Evolutionary conservation across 2,113 vertebrate species (phyloP), one percentile per base, ranked within the genome.

Genomic region (Mirounga angustirostris): DNA sequence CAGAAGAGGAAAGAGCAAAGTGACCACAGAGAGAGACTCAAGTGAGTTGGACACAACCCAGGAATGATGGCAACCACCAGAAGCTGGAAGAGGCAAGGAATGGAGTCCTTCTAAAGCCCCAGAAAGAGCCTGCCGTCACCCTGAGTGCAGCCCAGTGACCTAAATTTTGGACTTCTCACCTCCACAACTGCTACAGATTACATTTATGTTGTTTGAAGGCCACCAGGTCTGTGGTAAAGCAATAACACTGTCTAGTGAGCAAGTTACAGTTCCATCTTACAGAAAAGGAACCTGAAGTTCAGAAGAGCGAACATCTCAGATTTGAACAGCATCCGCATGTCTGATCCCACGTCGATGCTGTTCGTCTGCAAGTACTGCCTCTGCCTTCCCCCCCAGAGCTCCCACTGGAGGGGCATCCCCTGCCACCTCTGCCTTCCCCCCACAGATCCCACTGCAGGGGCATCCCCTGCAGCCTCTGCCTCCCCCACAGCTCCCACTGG

Each of bases 251-350:
- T 50, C 59, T 89, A 95, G 40, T 21, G 22, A 87, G n/a, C 4
- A 95, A 90, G 14, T 58, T 56, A 22, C 43, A 65, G 50, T 67
- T 92, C 59, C 19, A 88, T 74, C 71, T 89, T 61, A 90, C n/a
- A 91, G 69, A 21, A 7, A 84, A 90, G 58, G 30, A 89, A 56
- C 65, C n/a, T n/a, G 11, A 80, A 9, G 40, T 80, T 89, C 33
- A 85, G n/a, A 89, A 84, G 7, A 43, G 43, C 5, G 56, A 80
- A 10, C 0, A 16, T 82, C 30, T 54, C 26, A 36, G 50, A 76
- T 52, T 3, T 87, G 50, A 87, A n/a, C 2, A 15, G 19, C 36
- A 78, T 58, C 33, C 59, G 36, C 7, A 0, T 13, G 24, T 36
- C 6, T 43, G 16, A 9, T 22, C 52, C 22, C n/a, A n/a, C 26